phyloP scores from a whole-genome alignment of 2,797 vertebrate species.

The Rhincodon typus region DNA sequence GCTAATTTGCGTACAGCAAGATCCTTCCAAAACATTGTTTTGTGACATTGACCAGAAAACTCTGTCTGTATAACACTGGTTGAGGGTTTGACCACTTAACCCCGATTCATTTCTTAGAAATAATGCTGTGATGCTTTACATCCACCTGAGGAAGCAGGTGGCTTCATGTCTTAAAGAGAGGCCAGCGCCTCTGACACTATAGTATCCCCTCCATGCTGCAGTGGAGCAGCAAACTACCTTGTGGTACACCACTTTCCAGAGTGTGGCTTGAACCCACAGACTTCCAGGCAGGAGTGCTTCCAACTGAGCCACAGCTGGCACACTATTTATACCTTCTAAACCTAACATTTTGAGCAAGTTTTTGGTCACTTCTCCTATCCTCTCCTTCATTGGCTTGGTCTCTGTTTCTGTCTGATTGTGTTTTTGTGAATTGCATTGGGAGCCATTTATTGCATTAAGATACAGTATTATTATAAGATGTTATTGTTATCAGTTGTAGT shows the following conservation, averaged over 20 bases:
- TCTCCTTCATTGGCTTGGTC: background rate
- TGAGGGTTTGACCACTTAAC: background rate
- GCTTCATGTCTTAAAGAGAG: background rate
- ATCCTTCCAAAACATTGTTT: background rate
- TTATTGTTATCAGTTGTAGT: background rate
- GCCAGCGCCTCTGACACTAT: background rate
- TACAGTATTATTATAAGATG: background rate
- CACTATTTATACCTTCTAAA: no score
- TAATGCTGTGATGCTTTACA: background rate
- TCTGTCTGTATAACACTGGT: background rate
- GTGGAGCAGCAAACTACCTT: background rate
- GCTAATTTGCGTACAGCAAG: background rate
- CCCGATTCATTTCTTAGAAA: background rate
- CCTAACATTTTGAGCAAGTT: no score
- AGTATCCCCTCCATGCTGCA: background rate
- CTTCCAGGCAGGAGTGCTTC: background rate
- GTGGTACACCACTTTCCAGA: background rate
- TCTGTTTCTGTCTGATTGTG: background rate
- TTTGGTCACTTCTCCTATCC: background rate
- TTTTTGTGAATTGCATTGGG: background rate
- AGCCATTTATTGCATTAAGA: background rate
- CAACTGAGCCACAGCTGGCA: no score
- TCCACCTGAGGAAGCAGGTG: no score
- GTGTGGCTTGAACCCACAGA: background rate
- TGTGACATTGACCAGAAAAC: background rate